These are phyloP conservation scores for Campaea margaritaria DNA, from an alignment of 2,888 invertebrate species.

Conservation along the genomic window DNA sequence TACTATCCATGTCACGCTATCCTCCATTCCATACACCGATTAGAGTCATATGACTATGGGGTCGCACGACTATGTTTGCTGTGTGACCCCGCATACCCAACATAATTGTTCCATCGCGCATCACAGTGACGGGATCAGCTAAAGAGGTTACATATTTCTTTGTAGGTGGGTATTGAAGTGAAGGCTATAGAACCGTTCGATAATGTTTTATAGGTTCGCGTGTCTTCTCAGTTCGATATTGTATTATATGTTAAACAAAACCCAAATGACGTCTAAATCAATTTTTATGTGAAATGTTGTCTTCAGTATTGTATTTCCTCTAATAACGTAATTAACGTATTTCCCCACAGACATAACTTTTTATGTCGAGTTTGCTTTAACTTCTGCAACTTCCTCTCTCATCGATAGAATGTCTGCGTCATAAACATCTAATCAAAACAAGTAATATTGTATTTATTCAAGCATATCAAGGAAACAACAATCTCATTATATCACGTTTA, in stretches of 20 bases:
- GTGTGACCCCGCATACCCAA: slow-evolving; percentile 48
- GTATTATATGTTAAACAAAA: no score
- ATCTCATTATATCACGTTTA: not conserved
- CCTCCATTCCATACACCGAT: slow-evolving; percentile 11
- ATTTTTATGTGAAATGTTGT: not conserved
- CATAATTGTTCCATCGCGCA: slow-evolving; percentile 45
- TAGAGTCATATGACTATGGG: slow-evolving; percentile 16
- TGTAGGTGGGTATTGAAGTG: slow-evolving; percentile 3
- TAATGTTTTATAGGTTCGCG: no score
- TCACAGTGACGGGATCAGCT: slow-evolving; percentile 21
- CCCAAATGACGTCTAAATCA: no score
- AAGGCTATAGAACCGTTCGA: no score
- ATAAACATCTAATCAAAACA: not conserved
- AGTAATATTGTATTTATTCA: slow-evolving; percentile 2
- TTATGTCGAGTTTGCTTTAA: not conserved
- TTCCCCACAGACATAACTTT: not conserved
- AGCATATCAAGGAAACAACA: not conserved
- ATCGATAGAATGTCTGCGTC: not conserved
- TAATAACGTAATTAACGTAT: not conserved
- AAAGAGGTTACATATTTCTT: slow-evolving; percentile 28
- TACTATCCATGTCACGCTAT: slow-evolving; percentile 22
- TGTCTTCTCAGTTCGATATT: no score
- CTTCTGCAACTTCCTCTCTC: slow-evolving; percentile 1
- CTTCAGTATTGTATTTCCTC: not conserved
- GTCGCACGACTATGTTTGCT: slow-evolving; percentile 34